Conservation (phyloP, 1,140 invertebrate species). For the Drosophila malerkotliana region DNA sequence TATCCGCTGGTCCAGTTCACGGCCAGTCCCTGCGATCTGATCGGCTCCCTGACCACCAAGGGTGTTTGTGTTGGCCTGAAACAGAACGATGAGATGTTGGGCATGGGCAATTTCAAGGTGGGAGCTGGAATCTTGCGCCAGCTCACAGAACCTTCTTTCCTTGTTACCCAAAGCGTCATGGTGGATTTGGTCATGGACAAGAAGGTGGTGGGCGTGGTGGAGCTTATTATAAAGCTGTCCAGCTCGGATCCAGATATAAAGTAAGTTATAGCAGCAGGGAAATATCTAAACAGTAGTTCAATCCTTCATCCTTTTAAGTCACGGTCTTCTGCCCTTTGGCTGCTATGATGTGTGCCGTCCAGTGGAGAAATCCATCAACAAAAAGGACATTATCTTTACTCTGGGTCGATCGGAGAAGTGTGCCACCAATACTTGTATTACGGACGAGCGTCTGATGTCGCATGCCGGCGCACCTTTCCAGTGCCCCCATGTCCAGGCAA, state of each 20-base stretch:
- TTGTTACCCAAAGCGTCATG: slow-evolving; percentile 16
- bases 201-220: background rate
- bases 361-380: slow-evolving; percentile 35
- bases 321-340: slow-evolving; percentile 30
- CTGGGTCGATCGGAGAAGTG: slow-evolving; percentile 53
- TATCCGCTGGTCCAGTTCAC: slow-evolving; percentile 18
- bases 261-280: slow-evolving; percentile 17
- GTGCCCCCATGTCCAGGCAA: slow-evolving; percentile 20
- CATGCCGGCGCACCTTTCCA: slow-evolving; percentile 36
- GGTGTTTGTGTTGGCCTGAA: slow-evolving; percentile 43
- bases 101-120: slow-evolving; percentile 22
- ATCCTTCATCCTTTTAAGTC: slow-evolving; percentile 3
- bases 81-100: slow-evolving; percentile 1
- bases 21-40: slow-evolving; percentile 57
- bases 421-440: slow-evolving; percentile 38
- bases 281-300: background rate
- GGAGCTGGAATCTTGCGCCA: slow-evolving; percentile 7
- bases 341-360: slow-evolving; percentile 61
- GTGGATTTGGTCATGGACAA: slow-evolving; percentile 14
- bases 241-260: slow-evolving; percentile 40
- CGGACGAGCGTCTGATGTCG: slow-evolving; percentile 56
- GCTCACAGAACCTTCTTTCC: slow-evolving; percentile 45
- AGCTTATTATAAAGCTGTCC: slow-evolving; percentile 33
- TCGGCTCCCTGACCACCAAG: slow-evolving; percentile 28
- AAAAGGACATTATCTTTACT: slow-evolving; percentile 56